phyloP scores from a whole-genome alignment of 2,797 vertebrate genomes.

The Phataginus tetradactyla region DNA sequence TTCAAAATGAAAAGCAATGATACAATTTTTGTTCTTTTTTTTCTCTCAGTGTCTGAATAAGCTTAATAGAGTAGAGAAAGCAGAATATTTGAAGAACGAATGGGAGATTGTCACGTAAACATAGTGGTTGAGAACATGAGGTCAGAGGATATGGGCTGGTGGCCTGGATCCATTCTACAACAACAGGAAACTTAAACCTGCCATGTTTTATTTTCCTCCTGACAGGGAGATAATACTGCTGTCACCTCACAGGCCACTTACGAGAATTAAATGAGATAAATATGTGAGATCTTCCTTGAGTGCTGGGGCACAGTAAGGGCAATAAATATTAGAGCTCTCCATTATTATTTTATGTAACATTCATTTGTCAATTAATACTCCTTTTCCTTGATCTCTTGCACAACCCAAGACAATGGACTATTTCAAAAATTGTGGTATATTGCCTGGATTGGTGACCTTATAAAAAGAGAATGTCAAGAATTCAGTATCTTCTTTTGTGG shows the following conservation, averaged over 20 bases:
- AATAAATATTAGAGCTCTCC: background rate
- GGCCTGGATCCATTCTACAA: background rate
- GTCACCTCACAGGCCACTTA: background rate
- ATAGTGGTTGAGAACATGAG: background rate
- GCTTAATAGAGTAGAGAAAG: background rate
- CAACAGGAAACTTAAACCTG: rapidly evolving
- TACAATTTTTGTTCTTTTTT: background rate
- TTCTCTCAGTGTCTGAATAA: background rate
- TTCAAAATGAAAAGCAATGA: background rate
- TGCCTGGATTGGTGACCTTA: conserved; percentile 38
- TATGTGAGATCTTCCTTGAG: background rate
- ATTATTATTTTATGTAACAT: background rate
- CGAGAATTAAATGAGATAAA: conserved; percentile 9
- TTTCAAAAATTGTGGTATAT: conserved; percentile 11
- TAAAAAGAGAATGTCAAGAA: conserved; percentile 64
- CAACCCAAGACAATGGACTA: background rate
- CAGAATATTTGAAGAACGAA: background rate
- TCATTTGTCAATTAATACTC: conserved; percentile 35
- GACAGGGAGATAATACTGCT: background rate
- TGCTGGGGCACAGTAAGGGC: background rate
- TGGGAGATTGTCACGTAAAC: background rate
- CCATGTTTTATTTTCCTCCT: background rate
- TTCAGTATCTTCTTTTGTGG: background rate
- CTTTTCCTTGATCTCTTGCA: conserved; percentile 19
- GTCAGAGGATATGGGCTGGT: background rate